A percentile compares a stretch with the other conserved stretches of the same genome.
These are phyloP conservation scores for Chelidonichthys spinosus DNA, from an alignment of 2,797 vertebrate species.

Conservation along the genomic window DNA sequence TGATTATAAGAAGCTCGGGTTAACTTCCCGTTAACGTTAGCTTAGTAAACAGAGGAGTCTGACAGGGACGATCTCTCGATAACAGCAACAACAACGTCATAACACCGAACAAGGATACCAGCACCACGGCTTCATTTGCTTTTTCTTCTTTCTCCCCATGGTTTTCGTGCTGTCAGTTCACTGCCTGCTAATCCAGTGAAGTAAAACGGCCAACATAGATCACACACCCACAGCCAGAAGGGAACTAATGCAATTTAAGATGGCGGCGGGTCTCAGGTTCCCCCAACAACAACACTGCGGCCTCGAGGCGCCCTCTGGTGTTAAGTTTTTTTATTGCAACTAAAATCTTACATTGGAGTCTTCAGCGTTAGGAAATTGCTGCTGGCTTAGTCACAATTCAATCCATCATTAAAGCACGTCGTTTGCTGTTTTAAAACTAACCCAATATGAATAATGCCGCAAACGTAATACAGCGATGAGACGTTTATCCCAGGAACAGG, in stretches of 20 bases:
- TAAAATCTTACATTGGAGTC: too few species aligned
- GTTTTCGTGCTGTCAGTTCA: neutral
- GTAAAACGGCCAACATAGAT: neutral
- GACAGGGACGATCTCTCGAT: neutral
- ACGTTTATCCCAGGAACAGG: slow-evolving; percentile 34
- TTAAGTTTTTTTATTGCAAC: neutral
- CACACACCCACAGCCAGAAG: neutral
- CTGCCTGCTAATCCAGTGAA: neutral
- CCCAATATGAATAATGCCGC: neutral
- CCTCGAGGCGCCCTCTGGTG: neutral
- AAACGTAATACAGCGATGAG: neutral
- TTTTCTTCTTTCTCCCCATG: slow-evolving; percentile 96
- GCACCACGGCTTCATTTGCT: slow-evolving; percentile 97
- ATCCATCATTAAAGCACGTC: neutral
- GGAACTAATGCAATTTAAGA: slow-evolving; percentile 29
- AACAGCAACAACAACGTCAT: neutral
- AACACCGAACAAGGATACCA: slow-evolving; percentile 90
- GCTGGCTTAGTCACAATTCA: neutral
- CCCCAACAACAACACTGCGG: neutral
- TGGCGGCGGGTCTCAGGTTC: slow-evolving; percentile 46
- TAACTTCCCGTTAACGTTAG: neutral
- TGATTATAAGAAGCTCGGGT: neutral
- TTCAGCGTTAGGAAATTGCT: neutral
- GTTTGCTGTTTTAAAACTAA: neutral
- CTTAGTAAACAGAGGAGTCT: neutral